Conservation (phyloP, 1,140 invertebrate species). For the Hyphantria cunea region DNA sequence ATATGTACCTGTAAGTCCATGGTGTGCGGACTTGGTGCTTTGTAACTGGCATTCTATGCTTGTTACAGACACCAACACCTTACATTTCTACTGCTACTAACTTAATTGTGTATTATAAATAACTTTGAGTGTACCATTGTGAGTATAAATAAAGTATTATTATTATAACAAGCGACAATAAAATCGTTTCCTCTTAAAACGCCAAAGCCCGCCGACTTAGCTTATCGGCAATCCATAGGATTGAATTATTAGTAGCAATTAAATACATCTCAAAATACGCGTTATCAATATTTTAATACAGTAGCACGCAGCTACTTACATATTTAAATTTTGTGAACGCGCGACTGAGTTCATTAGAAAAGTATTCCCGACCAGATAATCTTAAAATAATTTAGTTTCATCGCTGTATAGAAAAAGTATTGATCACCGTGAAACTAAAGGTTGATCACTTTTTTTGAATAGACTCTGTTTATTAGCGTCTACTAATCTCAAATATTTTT, state of each 20-base stretch:
- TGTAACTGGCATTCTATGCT: too few species aligned
- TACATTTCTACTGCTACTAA: too few species aligned
- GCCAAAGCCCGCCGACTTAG: conserved; percentile 53
- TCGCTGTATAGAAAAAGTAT: background rate
- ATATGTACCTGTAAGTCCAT: too few species aligned
- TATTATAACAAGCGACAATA: conserved; percentile 64
- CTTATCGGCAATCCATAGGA: conserved; percentile 71
- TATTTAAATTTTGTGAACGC: conserved; percentile 77
- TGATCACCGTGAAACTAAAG: background rate
- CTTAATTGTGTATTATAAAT: too few species aligned
- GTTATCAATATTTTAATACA: conserved; percentile 80
- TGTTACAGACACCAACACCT: too few species aligned
- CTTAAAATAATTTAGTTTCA: conserved; percentile 5
- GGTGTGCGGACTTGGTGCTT: too few species aligned
- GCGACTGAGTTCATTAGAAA: conserved; percentile 74
- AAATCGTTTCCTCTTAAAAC: conserved; percentile 67
- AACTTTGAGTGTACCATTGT: too few species aligned
- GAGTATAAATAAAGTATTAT: too few species aligned
- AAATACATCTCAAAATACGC: conserved; percentile 72
- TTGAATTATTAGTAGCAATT: conserved; percentile 79
- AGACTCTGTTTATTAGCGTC: too few species aligned
- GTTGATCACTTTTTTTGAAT: background rate
- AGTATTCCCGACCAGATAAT: conserved; percentile 49
- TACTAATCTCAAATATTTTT: too few species aligned
- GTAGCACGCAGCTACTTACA: conserved; percentile 77